Evolutionary conservation across 92 coral and sea anemone species (phyloP).

Genomic region (Epizoanthus stellaris): DNA sequence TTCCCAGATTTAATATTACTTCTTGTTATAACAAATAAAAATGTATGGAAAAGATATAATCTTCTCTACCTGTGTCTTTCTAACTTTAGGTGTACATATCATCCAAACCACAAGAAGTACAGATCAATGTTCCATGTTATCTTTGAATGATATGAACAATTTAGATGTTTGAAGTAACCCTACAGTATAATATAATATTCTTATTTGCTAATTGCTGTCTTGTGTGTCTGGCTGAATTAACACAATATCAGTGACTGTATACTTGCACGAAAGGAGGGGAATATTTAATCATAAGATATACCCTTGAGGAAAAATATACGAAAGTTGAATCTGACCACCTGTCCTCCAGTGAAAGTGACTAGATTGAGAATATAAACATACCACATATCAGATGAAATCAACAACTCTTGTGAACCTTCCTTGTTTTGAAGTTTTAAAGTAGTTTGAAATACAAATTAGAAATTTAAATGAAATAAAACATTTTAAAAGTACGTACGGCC

Average conservation of each 20-base stretch:
- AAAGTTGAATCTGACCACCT: background rate
- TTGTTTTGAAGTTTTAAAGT: constrained; percentile 7
- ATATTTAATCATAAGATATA: background rate
- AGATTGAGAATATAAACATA: background rate
- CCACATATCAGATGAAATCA: background rate
- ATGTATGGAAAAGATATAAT: background rate
- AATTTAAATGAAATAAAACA: background rate
- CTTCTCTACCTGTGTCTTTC: background rate
- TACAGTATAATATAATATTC: background rate
- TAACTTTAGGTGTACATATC: background rate
- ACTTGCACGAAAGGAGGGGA: background rate
- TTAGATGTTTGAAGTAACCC: constrained; percentile 8
- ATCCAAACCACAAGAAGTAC: background rate
- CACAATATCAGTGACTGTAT: constrained; percentile 4
- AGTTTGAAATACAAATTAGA: background rate
- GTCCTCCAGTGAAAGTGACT: background rate
- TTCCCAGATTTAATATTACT: no score
- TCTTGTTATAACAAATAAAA: no score
- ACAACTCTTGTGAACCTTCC: background rate
- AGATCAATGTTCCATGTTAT: background rate
- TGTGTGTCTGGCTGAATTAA: constrained; percentile 2
- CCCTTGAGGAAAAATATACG: background rate
- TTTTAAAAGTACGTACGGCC: background rate
- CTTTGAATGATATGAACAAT: background rate
- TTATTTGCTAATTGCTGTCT: constrained; percentile 2